Base-by-base conservation (phyloP, 2,113 vertebrate species). In the Xiphias gladius region DNA sequence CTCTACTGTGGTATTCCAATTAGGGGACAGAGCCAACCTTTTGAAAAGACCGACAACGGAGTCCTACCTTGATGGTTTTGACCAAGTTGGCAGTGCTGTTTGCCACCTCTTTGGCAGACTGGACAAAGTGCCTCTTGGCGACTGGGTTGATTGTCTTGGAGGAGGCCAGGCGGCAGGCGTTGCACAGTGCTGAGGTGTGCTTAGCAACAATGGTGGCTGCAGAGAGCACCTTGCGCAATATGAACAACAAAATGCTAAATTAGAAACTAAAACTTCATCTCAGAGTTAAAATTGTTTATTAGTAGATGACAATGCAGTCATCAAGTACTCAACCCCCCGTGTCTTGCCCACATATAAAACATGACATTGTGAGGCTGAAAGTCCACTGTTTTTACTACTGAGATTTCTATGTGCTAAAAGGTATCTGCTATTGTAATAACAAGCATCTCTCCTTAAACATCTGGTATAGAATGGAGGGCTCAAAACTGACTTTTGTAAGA, bases 1-100 rank as follows among this genome's bases (percentile, higher is more conserved):
- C 26, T 17, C 0, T 8, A 54, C 14, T 17, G 1, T 14, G 12
- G 7, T 1, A 10, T 35, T 30, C 66, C 52, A 66, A 24, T 37
- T 41, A 32, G n/a, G 28, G 2, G 52, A 63, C 20, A 3, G 59
- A 76, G 54, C 3, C 8, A 39, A 35, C 1, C 7, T 11, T 70
- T 39, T 24, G 6, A 57, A 10, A 61, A 28, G 30, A 20, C 14
- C 30, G 11, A 35, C 13, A 64, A 67, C 28, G 22, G 71, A 78
- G 35, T 32, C 81, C 57, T 88, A 99, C 98, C 97, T 99, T 99
- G 85, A 99, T 99, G 58, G 98, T 99, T 93, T 99, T 99, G 78
- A 99, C 98, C 79, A 99, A 92, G 93, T 99, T 99, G 86, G 98
- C 98, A 0, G 98, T 99, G 94, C 97, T 99, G 94, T 99, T 99